A percentile compares a stretch with the other conserved stretches of the same genome.
phyloP scores from a whole-genome alignment of 2,797 vertebrate species.

The Adelosebastes latens region DNA sequence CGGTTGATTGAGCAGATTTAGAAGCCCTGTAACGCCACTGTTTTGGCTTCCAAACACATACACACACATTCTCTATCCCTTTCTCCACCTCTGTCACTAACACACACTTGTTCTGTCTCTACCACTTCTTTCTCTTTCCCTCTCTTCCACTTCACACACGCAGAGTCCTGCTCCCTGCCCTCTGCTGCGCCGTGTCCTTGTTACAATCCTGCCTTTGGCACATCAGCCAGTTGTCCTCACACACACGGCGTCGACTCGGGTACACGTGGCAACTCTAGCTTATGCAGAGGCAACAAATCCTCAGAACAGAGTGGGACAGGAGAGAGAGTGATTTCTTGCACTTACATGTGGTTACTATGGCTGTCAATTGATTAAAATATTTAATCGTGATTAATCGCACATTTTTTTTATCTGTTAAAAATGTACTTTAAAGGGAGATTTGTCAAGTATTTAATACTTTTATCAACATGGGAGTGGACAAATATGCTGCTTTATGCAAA shows the following conservation, averaged over 20 bases:
- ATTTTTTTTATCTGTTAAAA: no score
- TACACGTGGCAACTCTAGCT: background rate
- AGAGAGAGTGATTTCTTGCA: background rate
- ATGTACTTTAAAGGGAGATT: no score
- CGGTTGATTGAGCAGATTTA: slow-evolving; percentile 7
- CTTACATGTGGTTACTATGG: background rate
- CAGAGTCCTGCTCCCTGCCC: slow-evolving; percentile 1
- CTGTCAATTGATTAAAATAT: no score
- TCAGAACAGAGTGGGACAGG: background rate
- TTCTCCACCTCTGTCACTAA: background rate
- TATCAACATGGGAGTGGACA: no score
- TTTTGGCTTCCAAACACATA: background rate
- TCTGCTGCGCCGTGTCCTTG: slow-evolving; percentile 36
- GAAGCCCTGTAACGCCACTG: background rate
- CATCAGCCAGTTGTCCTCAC: slow-evolving; percentile 28
- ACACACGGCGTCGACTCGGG: slow-evolving; percentile 20
- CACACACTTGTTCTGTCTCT: background rate
- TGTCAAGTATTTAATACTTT: no score
- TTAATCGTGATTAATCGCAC: no score
- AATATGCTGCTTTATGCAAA: no score
- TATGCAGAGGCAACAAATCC: slow-evolving; percentile 4
- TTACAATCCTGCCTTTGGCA: slow-evolving; percentile 43
- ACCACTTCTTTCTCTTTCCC: background rate
- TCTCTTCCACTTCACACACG: background rate
- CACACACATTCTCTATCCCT: background rate